Conservation (phyloP, 2,888 invertebrate genomes). For the Neoitamus cyanurus region DNA sequence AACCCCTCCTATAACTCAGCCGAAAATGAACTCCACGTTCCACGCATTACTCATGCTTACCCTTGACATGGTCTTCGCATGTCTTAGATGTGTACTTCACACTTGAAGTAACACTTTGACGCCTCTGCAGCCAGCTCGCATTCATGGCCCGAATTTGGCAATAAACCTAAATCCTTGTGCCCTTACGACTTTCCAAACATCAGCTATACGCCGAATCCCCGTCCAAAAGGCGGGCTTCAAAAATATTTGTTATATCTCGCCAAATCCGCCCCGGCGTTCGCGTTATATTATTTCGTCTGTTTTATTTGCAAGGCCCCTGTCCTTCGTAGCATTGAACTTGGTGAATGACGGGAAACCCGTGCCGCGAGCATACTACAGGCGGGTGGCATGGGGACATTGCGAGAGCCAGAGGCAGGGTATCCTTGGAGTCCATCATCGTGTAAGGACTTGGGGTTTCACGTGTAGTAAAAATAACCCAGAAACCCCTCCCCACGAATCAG, state of each 20-base stretch:
- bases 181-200: not conserved
- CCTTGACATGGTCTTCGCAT: not conserved
- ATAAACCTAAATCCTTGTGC: not conserved
- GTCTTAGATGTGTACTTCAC: not conserved
- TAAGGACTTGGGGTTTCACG: not conserved
- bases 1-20: not conserved
- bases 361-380: not conserved
- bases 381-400: not conserved
- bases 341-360: not conserved
- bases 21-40: not conserved
- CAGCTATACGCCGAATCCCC: not conserved
- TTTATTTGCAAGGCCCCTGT: not conserved
- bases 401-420: not conserved
- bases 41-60: not conserved
- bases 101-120: not conserved
- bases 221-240: not conserved
- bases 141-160: not conserved
- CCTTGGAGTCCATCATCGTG: not conserved
- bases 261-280: not conserved
- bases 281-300: not conserved
- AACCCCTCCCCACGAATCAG: not conserved
- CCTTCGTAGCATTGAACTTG: not conserved
- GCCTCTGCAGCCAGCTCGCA: not conserved
- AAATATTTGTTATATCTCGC: not conserved
- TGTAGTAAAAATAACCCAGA: not conserved